These are phyloP conservation scores for Seriola dumerili DNA, from an alignment of 2,113 vertebrate species.

Conservation along the genomic window DNA sequence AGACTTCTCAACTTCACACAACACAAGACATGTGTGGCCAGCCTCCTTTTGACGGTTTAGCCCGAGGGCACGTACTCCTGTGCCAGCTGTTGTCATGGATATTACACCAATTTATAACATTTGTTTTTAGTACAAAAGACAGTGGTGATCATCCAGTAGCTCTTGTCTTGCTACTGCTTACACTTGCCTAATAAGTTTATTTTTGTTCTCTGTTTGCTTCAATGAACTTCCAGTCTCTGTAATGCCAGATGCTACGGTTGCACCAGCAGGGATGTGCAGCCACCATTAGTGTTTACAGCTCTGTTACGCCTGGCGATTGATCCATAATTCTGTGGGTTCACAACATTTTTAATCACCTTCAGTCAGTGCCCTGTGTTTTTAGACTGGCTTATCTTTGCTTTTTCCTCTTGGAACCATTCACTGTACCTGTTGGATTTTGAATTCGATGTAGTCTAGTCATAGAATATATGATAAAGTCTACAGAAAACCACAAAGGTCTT, in stretches of 20 bases:
- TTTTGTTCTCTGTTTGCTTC: conserved; percentile 51
- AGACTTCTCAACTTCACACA: conserved; percentile 55
- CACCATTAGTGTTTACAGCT: conserved; percentile 52
- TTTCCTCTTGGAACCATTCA: conserved; percentile 2
- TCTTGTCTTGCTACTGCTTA: conserved; percentile 41
- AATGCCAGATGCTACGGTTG: conserved; percentile 42
- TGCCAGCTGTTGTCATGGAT: conserved; percentile 62
- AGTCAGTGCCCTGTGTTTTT: background rate
- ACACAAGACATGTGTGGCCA: conserved; percentile 45
- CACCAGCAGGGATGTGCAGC: conserved; percentile 22
- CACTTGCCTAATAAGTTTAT: conserved; percentile 52
- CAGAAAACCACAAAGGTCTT: background rate
- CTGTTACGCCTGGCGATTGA: conserved; percentile 40
- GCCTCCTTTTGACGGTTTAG: conserved; percentile 17
- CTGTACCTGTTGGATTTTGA: conserved; percentile 7
- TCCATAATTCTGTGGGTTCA: conserved; percentile 34
- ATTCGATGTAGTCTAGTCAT: background rate
- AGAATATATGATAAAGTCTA: background rate
- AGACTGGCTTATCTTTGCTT: conserved; percentile 4
- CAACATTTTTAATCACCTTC: conserved; percentile 3
- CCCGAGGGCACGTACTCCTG: conserved; percentile 37
- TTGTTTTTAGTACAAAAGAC: conserved; percentile 41
- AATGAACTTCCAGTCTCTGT: conserved; percentile 39
- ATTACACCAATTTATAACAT: conserved; percentile 53
- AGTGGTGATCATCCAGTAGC: conserved; percentile 44